phyloP scores from a whole-genome alignment of 2,797 vertebrate species.

The Triplophysa yarkandensis region DNA sequence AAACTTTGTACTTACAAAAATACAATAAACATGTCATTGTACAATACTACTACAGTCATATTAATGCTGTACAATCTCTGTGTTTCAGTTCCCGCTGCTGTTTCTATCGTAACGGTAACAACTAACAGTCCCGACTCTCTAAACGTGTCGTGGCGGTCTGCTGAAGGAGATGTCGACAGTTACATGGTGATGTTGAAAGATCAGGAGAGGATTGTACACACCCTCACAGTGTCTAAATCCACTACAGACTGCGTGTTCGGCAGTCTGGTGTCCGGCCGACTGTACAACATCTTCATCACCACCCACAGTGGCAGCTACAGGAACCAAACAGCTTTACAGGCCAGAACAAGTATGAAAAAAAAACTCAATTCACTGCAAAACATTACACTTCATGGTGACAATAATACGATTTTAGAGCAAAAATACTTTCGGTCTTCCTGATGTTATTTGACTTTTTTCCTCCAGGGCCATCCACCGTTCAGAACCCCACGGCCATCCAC shows the following conservation, averaged over 20 bases:
- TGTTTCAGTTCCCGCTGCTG: constrained; percentile 84
- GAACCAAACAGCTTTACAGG: constrained; percentile 77
- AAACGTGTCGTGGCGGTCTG: constrained; percentile 86
- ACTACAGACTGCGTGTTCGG: constrained; percentile 85
- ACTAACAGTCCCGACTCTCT: constrained; percentile 87
- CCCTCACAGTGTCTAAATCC: constrained; percentile 75
- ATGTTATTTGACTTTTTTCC: neutral
- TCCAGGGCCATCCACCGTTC: constrained; percentile 87
- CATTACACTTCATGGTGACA: no score
- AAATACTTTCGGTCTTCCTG: neutral
- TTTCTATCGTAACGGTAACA: constrained; percentile 78
- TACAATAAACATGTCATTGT: no score
- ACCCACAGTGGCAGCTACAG: constrained; percentile 84
- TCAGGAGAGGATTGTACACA: constrained; percentile 68
- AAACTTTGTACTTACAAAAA: no score
- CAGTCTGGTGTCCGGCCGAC: constrained; percentile 83
- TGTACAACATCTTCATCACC: constrained; percentile 84
- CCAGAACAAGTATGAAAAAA: constrained; percentile 84
- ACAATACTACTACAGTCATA: no score
- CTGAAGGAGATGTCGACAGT: constrained; percentile 81
- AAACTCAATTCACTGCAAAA: neutral
- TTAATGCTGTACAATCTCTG: neutral
- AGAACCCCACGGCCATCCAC: constrained; percentile 88
- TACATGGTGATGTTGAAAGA: constrained; percentile 85
- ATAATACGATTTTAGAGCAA: no score